Percentiles rank a stretch among this genome's conserved stretches.
These are phyloP conservation scores for Micropoecilia bifurca DNA, from an alignment of 2,797 vertebrate species.

Conservation along the genomic window DNA sequence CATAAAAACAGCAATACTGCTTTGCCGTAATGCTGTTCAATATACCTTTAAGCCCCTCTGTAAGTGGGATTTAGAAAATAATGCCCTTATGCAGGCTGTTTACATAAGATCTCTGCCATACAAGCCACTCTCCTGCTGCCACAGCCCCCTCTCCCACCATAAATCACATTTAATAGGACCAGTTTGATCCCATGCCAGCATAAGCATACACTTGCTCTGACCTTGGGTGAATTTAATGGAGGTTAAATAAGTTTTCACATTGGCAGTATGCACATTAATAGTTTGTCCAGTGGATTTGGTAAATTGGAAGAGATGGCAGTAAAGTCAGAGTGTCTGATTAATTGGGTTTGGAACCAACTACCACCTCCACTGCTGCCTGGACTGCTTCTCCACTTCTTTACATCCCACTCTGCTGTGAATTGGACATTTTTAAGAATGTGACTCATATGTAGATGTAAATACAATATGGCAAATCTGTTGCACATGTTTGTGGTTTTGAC, in stretches of 20 bases:
- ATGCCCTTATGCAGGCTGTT: conserved; percentile 93
- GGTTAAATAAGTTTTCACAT: conserved; percentile 97
- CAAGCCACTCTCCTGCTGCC: conserved; percentile 63
- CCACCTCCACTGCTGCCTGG: conserved; percentile 74
- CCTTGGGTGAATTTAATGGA: conserved; percentile 98
- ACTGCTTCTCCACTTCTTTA: conserved; percentile 17
- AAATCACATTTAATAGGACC: conserved; percentile 97
- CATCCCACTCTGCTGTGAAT: conserved; percentile 48
- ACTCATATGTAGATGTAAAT: conserved; percentile 1
- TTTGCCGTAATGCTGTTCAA: conserved; percentile 77
- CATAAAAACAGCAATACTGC: conserved; percentile 72
- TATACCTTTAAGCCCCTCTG: conserved; percentile 80
- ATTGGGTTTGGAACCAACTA: conserved; percentile 86
- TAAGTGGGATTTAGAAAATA: conserved; percentile 90
- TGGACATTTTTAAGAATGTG: conserved; percentile 32
- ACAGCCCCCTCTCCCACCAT: conserved; percentile 57
- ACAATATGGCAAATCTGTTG: neutral
- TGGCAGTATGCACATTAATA: conserved; percentile 93
- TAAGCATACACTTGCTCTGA: conserved; percentile 95
- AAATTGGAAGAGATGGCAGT: conserved; percentile 94
- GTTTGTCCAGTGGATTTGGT: conserved; percentile 95
- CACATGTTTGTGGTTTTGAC: neutral
- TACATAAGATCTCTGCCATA: conserved; percentile 84
- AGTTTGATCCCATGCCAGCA: conserved; percentile 95
- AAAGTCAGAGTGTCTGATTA: conserved; percentile 93